These are phyloP conservation scores for Drosophila fulvimacula DNA, from an alignment of 2,888 invertebrate genomes.

Conservation along the genomic window DNA sequence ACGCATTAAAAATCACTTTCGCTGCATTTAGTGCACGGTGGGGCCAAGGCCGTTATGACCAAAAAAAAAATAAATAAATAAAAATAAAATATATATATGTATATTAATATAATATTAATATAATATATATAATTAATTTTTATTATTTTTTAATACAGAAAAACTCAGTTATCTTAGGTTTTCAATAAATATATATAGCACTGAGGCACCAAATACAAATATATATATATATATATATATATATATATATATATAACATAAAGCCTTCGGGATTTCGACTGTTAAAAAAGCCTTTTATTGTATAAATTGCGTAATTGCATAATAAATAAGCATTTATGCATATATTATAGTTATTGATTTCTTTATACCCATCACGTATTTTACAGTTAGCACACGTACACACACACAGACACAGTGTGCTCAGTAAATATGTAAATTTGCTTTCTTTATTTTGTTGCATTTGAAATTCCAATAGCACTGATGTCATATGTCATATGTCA, in stretches of 20 bases:
- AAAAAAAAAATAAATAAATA: not conserved
- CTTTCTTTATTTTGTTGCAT: constrained; percentile 9
- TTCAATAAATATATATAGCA: no score
- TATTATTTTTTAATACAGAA: no score
- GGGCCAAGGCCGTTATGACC: constrained; percentile 5
- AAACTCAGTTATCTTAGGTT: no score
- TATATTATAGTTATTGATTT: constrained; percentile 15
- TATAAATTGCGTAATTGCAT: not conserved
- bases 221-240: no score
- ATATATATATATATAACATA: no score
- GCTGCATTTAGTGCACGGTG: constrained; percentile 47
- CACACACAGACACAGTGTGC: constrained; percentile 1
- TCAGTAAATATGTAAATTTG: constrained; percentile 11
- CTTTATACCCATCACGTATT: constrained; percentile 35
- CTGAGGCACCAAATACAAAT: no score
- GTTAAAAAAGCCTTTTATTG: no score
- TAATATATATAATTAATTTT: not conserved
- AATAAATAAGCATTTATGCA: constrained; percentile 6
- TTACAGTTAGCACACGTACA: constrained; percentile 26
- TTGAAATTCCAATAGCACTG: constrained; percentile 35
- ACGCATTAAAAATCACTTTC: constrained; percentile 64
- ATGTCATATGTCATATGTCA: constrained; percentile 39
- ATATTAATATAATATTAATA: not conserved
- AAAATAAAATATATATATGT: not conserved
- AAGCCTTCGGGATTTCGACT: no score